phyloP scores from a whole-genome alignment of 2,113 vertebrate genomes.

The Pelodiscus sinensis region DNA sequence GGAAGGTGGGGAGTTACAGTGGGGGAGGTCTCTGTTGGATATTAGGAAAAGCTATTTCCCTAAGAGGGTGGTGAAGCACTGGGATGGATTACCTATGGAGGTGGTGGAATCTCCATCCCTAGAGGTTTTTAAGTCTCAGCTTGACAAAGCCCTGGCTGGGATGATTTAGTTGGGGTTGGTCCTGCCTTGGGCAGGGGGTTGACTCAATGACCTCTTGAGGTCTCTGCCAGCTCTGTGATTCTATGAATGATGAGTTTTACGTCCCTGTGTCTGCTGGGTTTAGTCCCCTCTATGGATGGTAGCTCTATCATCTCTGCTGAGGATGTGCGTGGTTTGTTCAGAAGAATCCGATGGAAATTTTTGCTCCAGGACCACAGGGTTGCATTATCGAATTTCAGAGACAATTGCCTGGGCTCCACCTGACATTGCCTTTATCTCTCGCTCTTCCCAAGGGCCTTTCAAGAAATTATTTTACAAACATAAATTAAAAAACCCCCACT shows the following conservation, averaged over 20 bases:
- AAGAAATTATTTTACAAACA: slow-evolving; percentile 10
- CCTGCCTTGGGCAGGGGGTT: too few relatives aligned
- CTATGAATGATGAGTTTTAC: background rate
- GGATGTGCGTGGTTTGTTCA: rapidly evolving
- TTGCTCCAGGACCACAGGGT: background rate
- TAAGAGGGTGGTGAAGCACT: too few relatives aligned
- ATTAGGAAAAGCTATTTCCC: too few relatives aligned
- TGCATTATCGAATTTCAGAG: background rate
- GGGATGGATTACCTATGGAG: too few relatives aligned
- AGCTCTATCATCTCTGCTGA: background rate
- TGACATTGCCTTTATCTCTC: background rate
- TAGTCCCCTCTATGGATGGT: background rate
- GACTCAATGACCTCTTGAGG: too few relatives aligned
- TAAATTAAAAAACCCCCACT: background rate
- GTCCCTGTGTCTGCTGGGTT: background rate
- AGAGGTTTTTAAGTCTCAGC: too few relatives aligned
- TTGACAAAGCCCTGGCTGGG: too few relatives aligned
- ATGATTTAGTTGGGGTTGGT: too few relatives aligned
- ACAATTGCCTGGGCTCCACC: background rate
- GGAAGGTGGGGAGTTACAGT: background rate
- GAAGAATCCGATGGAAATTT: background rate
- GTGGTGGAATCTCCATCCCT: too few relatives aligned
- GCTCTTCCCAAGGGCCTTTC: background rate
- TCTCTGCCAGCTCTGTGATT: too few relatives aligned
- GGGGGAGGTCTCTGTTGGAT: too few relatives aligned